phyloP scores from a whole-genome alignment of 23 tunicate species.

The Phallusia fumigata region DNA sequence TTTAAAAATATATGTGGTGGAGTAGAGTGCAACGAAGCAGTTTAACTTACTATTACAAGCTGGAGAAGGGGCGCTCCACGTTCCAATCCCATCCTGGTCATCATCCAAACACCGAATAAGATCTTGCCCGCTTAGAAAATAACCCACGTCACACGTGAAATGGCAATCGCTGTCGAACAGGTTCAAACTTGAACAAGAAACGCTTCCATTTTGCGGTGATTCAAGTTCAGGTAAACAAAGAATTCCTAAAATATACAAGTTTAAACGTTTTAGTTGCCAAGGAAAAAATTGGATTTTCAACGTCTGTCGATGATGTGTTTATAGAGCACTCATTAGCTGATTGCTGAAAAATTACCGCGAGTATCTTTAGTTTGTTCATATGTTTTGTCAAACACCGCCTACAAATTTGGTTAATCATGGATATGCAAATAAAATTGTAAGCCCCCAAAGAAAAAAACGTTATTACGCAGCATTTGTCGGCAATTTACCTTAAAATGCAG shows the following conservation, averaged over 20 bases:
- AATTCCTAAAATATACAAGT: conserved; percentile 40
- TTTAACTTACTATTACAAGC: conserved; percentile 30
- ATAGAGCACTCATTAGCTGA: too few species aligned
- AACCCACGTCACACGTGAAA: conserved; percentile 42
- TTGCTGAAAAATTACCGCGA: too few species aligned
- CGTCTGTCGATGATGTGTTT: too few species aligned
- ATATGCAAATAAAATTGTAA: too few species aligned
- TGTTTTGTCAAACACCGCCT: too few species aligned
- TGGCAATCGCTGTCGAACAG: conserved; percentile 41
- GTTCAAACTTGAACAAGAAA: conserved; percentile 20
- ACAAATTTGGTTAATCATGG: too few species aligned
- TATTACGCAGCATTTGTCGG: too few species aligned
- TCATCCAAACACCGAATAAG: conserved; percentile 29
- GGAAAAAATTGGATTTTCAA: too few species aligned
- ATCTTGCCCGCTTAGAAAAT: conserved; percentile 40
- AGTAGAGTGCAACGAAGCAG: background rate
- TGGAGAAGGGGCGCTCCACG: conserved; percentile 35
- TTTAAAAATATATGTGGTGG: background rate
- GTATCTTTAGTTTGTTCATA: too few species aligned
- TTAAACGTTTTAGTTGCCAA: too few species aligned
- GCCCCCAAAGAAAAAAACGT: too few species aligned
- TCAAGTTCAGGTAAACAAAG: conserved; percentile 16
- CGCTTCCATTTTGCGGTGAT: conserved; percentile 41
- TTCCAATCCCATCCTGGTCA: conserved; percentile 35
- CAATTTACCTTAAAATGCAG: too few species aligned